Base-by-base conservation (phyloP, 2,888 invertebrate genomes). In the Chloroclystis v-ata region DNA sequence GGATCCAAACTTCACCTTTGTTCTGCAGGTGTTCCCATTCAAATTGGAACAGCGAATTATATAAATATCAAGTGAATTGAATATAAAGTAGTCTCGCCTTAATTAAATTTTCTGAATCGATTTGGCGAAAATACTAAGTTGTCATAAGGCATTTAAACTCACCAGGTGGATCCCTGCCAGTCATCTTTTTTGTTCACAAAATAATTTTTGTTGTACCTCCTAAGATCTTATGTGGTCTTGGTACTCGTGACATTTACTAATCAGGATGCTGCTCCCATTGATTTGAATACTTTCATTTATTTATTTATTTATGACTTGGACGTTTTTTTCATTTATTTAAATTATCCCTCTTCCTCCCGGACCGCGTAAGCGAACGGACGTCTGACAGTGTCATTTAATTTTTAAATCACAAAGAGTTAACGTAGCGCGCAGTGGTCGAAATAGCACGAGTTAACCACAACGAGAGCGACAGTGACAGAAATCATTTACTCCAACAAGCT, bases 221-320 rank as follows among this genome's bases (percentile, higher is more conserved):
- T 33, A 20, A n/a, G 8, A 10, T 33, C 1, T 20, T 32, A 32
- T 32, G 33, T 10, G 14, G 0, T 16, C 33, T 33, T 20, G 33
- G 33, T 33, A 33, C 11, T n/a, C n/a, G 9, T 33, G 33, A 33
- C 10, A 33, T 20, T 33, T 33, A 33, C 10, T 33, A n/a, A 33
- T 33, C 20, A 33, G 10, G 20, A 6, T 33, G 16, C 1, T 8
- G 13, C 9, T 4, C 5, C 1, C 1, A 4, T 13, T 9, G 9
- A 13, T 14, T 30, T 1, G 9, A 14, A 14, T 32, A 4, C 3
- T 4, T 13, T 20, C 2, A 20, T 20, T 20, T 20, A 20, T 32
- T 3, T 32, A 9, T 20, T 20, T 20, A 20, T 4, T 20, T 20
- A 20, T 20, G 20, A 26, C 26, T n/a, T n/a, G n/a, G n/a, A n/a